Percentiles rank a stretch among this genome's conserved stretches.
phyloP scores from a whole-genome alignment of 2,113 vertebrate species.

The Halcyon malimbica region DNA sequence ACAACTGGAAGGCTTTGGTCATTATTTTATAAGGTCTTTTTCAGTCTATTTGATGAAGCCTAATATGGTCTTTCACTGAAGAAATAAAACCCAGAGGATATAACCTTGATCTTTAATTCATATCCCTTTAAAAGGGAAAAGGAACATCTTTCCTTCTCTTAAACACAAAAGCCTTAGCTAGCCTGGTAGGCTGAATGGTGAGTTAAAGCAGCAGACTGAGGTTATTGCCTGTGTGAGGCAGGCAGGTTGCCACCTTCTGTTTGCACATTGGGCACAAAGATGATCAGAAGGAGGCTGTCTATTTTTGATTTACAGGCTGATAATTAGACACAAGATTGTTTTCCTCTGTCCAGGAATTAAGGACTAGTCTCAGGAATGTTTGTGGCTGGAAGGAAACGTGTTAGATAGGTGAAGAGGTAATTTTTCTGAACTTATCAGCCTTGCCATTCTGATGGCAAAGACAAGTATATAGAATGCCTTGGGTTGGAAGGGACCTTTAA shows the following conservation, averaged over 20 bases:
- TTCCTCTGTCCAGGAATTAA: background rate
- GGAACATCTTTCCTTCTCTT: background rate
- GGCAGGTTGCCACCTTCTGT: background rate
- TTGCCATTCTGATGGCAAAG: background rate
- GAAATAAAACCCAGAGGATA: background rate
- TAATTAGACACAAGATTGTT: background rate
- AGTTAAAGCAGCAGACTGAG: background rate
- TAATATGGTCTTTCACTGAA: background rate
- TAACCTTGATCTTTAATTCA: conserved; percentile 51
- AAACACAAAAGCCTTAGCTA: background rate
- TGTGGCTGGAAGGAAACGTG: background rate
- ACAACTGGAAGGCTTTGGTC: background rate
- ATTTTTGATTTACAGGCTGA: background rate
- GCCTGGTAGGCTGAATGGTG: background rate
- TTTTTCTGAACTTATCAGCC: background rate
- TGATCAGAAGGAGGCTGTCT: background rate
- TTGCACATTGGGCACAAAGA: background rate
- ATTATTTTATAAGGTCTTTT: background rate
- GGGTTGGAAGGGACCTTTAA: background rate
- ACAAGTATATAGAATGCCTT: background rate
- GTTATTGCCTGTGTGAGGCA: background rate
- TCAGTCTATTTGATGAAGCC: background rate
- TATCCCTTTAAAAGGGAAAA: background rate
- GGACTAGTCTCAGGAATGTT: background rate
- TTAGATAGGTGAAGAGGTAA: background rate